Evolutionary conservation across 2,797 vertebrate species (phyloP).

Genomic region (Anabacerthia variegaticeps): DNA sequence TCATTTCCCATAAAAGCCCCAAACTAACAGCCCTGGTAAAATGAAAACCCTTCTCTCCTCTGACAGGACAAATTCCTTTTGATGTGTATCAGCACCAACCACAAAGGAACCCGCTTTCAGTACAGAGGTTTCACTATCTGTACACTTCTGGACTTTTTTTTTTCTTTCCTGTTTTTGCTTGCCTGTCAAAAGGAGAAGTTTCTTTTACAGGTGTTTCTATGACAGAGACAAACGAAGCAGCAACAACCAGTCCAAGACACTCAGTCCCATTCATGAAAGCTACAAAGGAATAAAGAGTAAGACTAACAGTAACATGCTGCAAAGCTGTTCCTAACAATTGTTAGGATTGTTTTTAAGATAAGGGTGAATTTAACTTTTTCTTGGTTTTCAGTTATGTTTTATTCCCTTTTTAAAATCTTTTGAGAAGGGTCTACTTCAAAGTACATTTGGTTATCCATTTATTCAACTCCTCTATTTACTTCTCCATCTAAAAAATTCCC

Average conservation of each 20-base stretch:
- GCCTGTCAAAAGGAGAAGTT: background rate
- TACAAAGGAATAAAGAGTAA: background rate
- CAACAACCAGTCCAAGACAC: background rate
- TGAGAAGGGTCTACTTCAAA: background rate
- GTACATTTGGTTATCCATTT: background rate
- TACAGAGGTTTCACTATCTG: background rate
- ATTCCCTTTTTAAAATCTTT: background rate
- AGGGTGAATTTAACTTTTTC: background rate
- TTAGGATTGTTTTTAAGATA: background rate
- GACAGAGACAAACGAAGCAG: background rate
- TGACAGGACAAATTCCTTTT: background rate
- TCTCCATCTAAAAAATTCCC: background rate
- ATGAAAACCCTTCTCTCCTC: background rate
- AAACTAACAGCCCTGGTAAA: background rate
- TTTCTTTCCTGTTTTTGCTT: background rate
- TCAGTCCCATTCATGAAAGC: background rate
- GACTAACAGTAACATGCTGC: background rate
- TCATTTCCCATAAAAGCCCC: background rate
- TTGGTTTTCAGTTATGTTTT: background rate
- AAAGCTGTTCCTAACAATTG: background rate
- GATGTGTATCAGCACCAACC: background rate
- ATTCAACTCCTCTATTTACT: background rate
- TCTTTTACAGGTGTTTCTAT: background rate
- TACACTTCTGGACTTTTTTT: background rate
- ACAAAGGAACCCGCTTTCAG: background rate